Evolutionary conservation across 2,888 invertebrate species (phyloP).

Genomic region (Resseliella maxima): DNA sequence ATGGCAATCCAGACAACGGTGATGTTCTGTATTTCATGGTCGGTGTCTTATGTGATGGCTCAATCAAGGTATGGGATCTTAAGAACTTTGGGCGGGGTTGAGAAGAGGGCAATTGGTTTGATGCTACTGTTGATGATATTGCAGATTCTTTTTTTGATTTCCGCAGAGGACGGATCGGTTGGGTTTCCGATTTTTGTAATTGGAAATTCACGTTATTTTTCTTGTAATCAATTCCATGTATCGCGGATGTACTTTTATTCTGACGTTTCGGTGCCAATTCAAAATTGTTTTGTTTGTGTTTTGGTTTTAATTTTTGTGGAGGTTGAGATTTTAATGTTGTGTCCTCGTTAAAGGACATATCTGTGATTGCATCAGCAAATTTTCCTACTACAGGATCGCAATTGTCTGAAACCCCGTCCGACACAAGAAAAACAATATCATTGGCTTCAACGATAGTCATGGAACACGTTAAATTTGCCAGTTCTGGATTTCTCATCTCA

Average conservation of each 20-base stretch:
- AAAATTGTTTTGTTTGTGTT: too few species aligned
- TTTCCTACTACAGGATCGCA: conserved; percentile 92
- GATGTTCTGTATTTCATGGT: conserved; percentile 66
- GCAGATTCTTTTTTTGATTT: conserved; percentile 42
- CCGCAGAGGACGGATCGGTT: conserved; percentile 27
- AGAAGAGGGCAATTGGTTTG: not conserved
- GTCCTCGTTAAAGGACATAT: conserved; percentile 61
- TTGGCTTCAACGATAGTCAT: conserved; percentile 82
- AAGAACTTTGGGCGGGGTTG: conserved; percentile 66
- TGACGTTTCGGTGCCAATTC: conserved; percentile 65
- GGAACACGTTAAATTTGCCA: conserved; percentile 86
- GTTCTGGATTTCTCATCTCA: conserved; percentile 80
- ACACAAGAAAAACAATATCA: conserved; percentile 87
- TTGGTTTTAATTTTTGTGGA: not conserved
- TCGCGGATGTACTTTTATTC: conserved; percentile 66
- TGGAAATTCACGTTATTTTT: conserved; percentile 1
- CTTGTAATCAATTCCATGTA: conserved; percentile 61
- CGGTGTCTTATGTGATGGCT: conserved; percentile 63
- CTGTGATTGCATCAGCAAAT: conserved; percentile 74
- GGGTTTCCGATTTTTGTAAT: conserved; percentile 8
- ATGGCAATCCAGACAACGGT: conserved; percentile 73
- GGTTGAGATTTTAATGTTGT: conserved; percentile 54
- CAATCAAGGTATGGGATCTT: conserved; percentile 67
- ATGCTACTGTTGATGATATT: not conserved
- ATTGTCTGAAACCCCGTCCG: conserved; percentile 91